These are phyloP conservation scores for Athene noctua DNA, from an alignment of 2,113 vertebrate genomes.

Conservation along the genomic window DNA sequence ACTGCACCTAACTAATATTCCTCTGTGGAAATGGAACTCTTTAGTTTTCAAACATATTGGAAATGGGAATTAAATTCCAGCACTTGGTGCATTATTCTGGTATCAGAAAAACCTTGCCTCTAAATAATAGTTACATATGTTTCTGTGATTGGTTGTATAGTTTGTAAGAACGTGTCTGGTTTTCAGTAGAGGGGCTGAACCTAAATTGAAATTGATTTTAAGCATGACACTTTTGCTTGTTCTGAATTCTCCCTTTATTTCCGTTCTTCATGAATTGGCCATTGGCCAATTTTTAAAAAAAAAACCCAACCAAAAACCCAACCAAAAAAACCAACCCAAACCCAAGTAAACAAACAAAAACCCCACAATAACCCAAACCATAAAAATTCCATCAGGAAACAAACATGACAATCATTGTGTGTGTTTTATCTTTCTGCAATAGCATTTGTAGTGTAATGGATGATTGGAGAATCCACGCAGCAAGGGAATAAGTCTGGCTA, in stretches of 20 bases:
- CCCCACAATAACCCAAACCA: neutral
- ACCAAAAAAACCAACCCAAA: too few species aligned
- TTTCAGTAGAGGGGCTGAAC: neutral
- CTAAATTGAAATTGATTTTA: neutral
- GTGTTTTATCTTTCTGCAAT: neutral
- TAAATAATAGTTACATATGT: neutral
- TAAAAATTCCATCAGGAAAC: neutral
- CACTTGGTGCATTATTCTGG: neutral
- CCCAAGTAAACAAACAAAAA: too few species aligned
- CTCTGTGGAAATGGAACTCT: neutral
- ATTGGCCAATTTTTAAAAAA: too few species aligned
- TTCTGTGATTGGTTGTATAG: neutral
- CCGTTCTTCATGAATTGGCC: neutral
- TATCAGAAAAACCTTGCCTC: neutral
- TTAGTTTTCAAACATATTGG: neutral
- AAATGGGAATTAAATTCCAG: neutral
- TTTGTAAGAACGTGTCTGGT: neutral
- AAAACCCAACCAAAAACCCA: neutral
- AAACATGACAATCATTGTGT: neutral
- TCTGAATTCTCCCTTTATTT: neutral
- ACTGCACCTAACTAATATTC: neutral
- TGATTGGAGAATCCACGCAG: neutral
- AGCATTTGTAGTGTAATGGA: neutral
- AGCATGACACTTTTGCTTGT: neutral
- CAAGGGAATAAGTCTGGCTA: neutral